Percentiles rank a stretch among this genome's conserved stretches.
Conservation (phyloP, 2,888 invertebrate genomes). For the Lydus trimaculatus region DNA sequence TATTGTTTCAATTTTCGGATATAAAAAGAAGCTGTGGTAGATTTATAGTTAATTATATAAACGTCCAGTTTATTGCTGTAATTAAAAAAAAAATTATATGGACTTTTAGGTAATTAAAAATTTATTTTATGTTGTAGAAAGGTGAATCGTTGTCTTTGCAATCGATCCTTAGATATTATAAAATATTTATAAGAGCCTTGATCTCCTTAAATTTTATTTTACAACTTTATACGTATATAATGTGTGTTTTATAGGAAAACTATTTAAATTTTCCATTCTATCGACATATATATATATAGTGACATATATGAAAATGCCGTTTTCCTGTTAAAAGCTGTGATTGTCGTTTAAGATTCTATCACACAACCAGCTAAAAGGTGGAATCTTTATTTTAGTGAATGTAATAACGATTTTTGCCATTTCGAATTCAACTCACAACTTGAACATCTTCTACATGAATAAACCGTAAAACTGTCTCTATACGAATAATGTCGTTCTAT, state of each 20-base stretch:
- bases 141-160: background rate
- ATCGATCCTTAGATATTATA: background rate
- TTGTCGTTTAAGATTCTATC: background rate
- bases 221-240: background rate
- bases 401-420: constrained; percentile 38
- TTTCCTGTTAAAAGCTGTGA: background rate
- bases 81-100: background rate
- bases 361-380: background rate
- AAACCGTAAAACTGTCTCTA: constrained; percentile 31
- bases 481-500: background rate
- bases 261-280: background rate
- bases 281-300: background rate
- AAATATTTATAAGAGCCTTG: background rate
- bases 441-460: constrained; percentile 47
- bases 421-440: constrained; percentile 49
- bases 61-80: background rate
- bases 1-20: background rate
- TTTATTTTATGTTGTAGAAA: constrained; percentile 1
- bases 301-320: background rate
- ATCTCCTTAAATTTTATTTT: background rate
- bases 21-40: background rate
- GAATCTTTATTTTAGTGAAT: constrained; percentile 28
- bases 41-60: background rate
- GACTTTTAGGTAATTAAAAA: background rate
- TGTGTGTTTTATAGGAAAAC: background rate